Evolutionary conservation across 2,113 vertebrate genomes (phyloP).

Genomic region (Percina caprodes): DNA sequence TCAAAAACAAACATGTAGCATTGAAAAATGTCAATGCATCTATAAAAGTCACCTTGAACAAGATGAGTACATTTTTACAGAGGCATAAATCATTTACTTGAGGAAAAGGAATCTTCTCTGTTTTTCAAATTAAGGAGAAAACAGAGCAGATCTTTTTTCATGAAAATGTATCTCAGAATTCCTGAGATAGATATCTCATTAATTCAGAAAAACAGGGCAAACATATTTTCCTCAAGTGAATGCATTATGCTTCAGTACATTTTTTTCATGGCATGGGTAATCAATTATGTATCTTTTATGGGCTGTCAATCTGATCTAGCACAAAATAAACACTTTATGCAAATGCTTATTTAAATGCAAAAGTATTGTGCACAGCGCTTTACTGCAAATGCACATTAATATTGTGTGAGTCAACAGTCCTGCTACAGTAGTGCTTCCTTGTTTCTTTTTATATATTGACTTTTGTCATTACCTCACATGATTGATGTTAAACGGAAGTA

Average conservation of each 20-base stretch:
- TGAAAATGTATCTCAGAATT: no score
- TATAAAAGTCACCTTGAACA: conserved; percentile 39
- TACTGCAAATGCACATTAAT: conserved; percentile 4
- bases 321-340: conserved; percentile 9
- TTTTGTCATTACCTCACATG: conserved; percentile 67
- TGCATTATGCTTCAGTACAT: background rate
- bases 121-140: no score
- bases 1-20: conserved; percentile 32
- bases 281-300: conserved; percentile 2
- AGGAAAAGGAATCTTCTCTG: no score
- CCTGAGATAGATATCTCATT: no score
- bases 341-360: conserved; percentile 18
- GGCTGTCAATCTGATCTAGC: conserved; percentile 3
- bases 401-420: conserved; percentile 20
- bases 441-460: conserved; percentile 50
- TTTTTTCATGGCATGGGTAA: conserved; percentile 8
- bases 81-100: no score
- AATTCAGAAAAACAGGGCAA: no score
- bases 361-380: background rate
- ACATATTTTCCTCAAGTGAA: no score
- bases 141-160: no score
- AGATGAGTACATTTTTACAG: conserved; percentile 1
- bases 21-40: conserved; percentile 46
- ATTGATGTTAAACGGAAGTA: conserved; percentile 70
- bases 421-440: conserved; percentile 3